phyloP scores from a whole-genome alignment of 1,140 invertebrate species.

The Homalodisca vitripennis region DNA sequence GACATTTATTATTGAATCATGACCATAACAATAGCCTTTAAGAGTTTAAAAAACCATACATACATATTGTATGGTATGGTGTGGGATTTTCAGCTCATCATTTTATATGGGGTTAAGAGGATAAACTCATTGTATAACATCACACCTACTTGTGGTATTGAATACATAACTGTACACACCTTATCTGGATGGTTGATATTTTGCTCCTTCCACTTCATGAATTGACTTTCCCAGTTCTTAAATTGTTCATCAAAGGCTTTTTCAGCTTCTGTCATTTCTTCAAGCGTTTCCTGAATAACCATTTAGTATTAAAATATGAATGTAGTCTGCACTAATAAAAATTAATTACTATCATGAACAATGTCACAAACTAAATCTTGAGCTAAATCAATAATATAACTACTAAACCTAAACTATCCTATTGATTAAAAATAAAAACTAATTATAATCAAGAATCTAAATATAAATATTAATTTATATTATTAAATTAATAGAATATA shows the following conservation, averaged over 20 bases:
- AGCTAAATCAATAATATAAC: background rate
- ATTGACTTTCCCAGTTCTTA: constrained; percentile 80
- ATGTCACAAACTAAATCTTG: background rate
- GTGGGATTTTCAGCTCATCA: too few species aligned
- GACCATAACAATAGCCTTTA: too few species aligned
- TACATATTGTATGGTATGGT: too few species aligned
- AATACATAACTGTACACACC: constrained; percentile 53
- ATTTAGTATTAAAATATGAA: too few species aligned
- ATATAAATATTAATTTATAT: too few species aligned
- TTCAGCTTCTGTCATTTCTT: constrained; percentile 65
- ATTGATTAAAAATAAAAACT: background rate
- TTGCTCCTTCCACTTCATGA: constrained; percentile 79
- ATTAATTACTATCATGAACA: background rate
- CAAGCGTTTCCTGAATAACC: constrained; percentile 41
- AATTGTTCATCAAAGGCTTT: constrained; percentile 79
- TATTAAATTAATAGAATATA: too few species aligned
- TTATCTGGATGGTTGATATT: constrained; percentile 85
- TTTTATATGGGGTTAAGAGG: too few species aligned
- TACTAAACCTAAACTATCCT: background rate
- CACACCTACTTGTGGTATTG: too few species aligned
- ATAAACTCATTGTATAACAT: too few species aligned
- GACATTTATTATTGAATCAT: too few species aligned
- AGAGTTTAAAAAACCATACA: too few species aligned
- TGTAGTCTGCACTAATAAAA: background rate
- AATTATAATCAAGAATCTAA: too few species aligned